A percentile compares a stretch with the other conserved stretches of the same genome.
These are phyloP conservation scores for Dolomedes plantarius DNA, from an alignment of 2,888 invertebrate species.

Conservation along the genomic window DNA sequence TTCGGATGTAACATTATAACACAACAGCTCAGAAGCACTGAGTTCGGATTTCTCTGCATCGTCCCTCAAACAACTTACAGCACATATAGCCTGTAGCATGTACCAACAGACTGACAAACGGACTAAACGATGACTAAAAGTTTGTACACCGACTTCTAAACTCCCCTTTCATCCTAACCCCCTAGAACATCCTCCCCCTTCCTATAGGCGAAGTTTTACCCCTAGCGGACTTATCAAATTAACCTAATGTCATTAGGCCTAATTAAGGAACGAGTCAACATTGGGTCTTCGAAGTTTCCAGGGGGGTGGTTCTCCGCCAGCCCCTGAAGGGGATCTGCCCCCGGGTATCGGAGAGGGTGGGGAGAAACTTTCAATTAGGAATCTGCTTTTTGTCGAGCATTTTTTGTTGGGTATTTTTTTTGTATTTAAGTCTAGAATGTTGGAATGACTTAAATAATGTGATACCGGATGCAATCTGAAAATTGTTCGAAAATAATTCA, in stretches of 20 bases:
- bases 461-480: no score
- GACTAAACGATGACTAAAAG: constrained; percentile 67
- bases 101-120: constrained; percentile 39
- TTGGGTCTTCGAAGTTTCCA: constrained; percentile 65
- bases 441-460: background rate
- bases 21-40: no score
- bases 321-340: constrained; percentile 36
- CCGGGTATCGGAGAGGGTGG: constrained; percentile 50
- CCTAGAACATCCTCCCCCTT: constrained; percentile 1
- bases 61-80: constrained; percentile 15
- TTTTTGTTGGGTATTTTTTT: background rate
- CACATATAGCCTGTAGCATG: constrained; percentile 54
- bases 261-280: constrained; percentile 71
- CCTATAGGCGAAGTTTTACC: constrained; percentile 64
- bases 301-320: constrained; percentile 51
- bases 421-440: background rate
- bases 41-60: background rate
- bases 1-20: no score
- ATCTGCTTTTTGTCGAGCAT: constrained; percentile 62
- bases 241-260: constrained; percentile 69
- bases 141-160: constrained; percentile 69
- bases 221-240: constrained; percentile 62
- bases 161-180: constrained; percentile 28
- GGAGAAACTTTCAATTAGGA: constrained; percentile 69
- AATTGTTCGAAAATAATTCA: no score